Evolutionary conservation across 2,113 vertebrate species (phyloP).

Genomic region (Vireo altiloquus): DNA sequence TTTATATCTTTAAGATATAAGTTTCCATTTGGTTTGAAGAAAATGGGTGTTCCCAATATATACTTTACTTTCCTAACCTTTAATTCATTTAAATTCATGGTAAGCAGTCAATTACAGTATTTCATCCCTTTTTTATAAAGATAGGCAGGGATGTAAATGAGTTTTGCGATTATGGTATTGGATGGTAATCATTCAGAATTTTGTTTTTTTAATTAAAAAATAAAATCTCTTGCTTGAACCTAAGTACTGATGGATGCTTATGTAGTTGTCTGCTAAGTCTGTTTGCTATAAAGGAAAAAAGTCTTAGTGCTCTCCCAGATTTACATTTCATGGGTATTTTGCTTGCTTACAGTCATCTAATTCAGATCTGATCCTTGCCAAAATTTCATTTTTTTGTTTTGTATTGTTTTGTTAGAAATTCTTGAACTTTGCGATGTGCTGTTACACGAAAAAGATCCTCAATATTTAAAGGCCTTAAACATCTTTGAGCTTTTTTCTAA

Average conservation of each 20-base stretch:
- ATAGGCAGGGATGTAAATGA: constrained; percentile 65
- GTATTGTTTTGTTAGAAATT: constrained; percentile 21
- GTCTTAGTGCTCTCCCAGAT: background rate
- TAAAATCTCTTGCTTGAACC: constrained; percentile 58
- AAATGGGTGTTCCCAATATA: constrained; percentile 8
- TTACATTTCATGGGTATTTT: constrained; percentile 38
- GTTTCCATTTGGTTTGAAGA: constrained; percentile 56
- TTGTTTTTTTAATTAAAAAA: constrained; percentile 55
- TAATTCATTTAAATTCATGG: constrained; percentile 22
- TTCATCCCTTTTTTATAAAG: constrained; percentile 48
- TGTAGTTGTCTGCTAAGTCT: constrained; percentile 63
- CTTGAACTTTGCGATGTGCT: constrained; percentile 36
- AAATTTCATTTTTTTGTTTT: background rate
- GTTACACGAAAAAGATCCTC: constrained; percentile 56
- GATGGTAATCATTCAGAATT: constrained; percentile 35
- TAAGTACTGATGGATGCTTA: constrained; percentile 67
- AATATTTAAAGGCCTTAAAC: constrained; percentile 79
- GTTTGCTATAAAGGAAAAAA: constrained; percentile 45
- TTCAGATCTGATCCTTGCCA: background rate
- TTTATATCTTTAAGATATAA: constrained; percentile 51
- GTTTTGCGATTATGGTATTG: constrained; percentile 64
- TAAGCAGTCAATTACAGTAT: constrained; percentile 35
- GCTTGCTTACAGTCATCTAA: constrained; percentile 18
- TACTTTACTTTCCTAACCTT: constrained; percentile 38
- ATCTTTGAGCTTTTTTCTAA: constrained; percentile 62